Base-by-base conservation (phyloP, 2,888 invertebrate species). In the Nymphalis polychloros region DNA sequence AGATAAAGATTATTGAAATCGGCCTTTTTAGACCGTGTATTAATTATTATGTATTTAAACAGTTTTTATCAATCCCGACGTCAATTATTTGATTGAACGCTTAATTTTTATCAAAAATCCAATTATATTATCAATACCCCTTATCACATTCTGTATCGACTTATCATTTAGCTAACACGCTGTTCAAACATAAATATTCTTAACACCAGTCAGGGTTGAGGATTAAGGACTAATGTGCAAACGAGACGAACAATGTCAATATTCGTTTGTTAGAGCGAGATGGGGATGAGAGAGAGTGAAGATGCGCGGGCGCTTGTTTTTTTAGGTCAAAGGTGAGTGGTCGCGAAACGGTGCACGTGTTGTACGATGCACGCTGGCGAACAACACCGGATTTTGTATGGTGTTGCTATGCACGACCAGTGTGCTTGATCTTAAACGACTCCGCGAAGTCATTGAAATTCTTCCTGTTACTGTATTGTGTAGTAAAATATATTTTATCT, bases 281-380 rank as follows among this genome's bases (percentile, higher is more conserved):
- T 52, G 47, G 13, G 5, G 47, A 53, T 47, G 27, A 65, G 47
- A 52, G 53, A 69, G 59, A 71, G 72, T 75, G 71, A 73, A 57
- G 57, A 57, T 57, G 79, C 75, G 76, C 72, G 64, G 75, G 73
- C 77, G 66, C 73, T 73, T 80, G 81, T 82, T 82, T 78, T 82
- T 82, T 81, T 79, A 77, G 82, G 80, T 81, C 82, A 82, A 70
- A 76, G 76, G 82, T 82, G 80, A 81, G 78, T 78, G 82, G 73
- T 79, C 82, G 81, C 80, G 76, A 78, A 79, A 78, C 72, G 5
- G 76, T 71, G 63, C 68, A 50, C 67, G 70, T 55, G 63, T 59
- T 49, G 49, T 41, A 47, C 19, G 47, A 55, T 68, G 50, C 31
- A 68, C 55, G 17, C 19, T 57, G 20, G 35, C n/a, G 17, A 10